Conservation (phyloP, 23 tunicate genomes). For the Diplosoma virens region DNA sequence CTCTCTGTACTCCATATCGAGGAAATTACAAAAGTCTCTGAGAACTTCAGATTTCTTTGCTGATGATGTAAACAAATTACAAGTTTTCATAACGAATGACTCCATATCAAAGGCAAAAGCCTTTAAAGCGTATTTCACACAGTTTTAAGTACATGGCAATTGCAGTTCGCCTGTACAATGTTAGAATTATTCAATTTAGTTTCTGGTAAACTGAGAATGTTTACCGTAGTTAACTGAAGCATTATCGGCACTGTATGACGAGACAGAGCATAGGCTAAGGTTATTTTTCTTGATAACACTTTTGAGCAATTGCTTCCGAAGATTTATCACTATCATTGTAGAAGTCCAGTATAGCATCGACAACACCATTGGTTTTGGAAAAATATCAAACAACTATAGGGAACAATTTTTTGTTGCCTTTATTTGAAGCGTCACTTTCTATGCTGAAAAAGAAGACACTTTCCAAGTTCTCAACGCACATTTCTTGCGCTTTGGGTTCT, state of each 20-base stretch:
- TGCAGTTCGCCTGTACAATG: conserved; percentile 8
- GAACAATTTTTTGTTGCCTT: too few relatives aligned
- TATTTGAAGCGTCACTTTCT: too few relatives aligned
- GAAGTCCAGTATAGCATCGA: too few relatives aligned
- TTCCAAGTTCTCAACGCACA: too few relatives aligned
- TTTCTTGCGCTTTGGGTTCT: too few relatives aligned
- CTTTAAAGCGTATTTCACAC: conserved; percentile 8
- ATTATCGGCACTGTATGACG: conserved; percentile 11
- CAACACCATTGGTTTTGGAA: too few relatives aligned
- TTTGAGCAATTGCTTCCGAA: too few relatives aligned
- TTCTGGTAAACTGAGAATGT: conserved; percentile 1
- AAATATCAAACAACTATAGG: too few relatives aligned
- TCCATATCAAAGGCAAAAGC: conserved; percentile 1
- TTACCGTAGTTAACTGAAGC: not conserved
- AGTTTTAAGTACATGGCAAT: conserved; percentile 11
- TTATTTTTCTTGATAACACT: conserved; percentile 13
- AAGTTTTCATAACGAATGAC: not conserved
- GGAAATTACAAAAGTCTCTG: conserved; percentile 12
- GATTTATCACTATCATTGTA: too few relatives aligned
- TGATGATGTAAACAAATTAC: not conserved
- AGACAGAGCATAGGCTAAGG: conserved; percentile 7
- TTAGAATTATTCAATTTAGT: conserved; percentile 1
- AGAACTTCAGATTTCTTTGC: not conserved
- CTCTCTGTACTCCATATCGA: conserved; percentile 4
- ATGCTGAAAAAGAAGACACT: too few relatives aligned